phyloP scores from a whole-genome alignment of 2,113 vertebrate genomes.

The Cygnus atratus region DNA sequence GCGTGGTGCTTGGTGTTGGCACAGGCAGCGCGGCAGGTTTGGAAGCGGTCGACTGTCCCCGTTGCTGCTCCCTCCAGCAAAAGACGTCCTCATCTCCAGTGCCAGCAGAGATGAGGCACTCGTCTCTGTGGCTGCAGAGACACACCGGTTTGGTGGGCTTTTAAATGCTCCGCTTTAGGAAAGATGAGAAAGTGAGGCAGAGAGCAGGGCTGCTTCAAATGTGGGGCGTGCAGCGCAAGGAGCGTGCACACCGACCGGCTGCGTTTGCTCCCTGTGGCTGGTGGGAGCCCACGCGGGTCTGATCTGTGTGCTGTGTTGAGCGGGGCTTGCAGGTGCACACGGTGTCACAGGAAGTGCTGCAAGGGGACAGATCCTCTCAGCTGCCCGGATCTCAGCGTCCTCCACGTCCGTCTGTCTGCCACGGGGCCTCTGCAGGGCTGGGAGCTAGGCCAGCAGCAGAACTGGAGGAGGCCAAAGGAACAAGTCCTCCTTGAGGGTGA shows the following conservation, averaged over 20 bases:
- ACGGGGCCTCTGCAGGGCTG: not conserved
- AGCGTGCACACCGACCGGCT: rapidly evolving
- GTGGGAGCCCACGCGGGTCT: not conserved
- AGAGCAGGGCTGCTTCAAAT: not conserved
- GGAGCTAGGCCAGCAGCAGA: not conserved
- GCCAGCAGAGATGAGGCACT: not conserved
- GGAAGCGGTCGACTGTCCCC: rapidly evolving
- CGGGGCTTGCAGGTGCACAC: not conserved
- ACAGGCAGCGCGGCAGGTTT: not conserved
- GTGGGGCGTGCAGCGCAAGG: not conserved
- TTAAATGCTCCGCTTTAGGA: not conserved
- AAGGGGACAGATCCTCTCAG: not conserved
- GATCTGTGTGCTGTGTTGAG: rapidly evolving
- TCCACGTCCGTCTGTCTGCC: not conserved
- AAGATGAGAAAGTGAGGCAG: not conserved
- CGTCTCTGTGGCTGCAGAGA: not conserved
- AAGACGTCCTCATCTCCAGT: not conserved
- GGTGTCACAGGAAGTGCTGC: not conserved
- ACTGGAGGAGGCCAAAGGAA: not conserved
- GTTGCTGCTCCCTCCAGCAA: not conserved
- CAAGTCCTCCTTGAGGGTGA: rapidly evolving
- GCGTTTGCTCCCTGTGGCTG: not conserved
- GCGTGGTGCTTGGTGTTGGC: not conserved
- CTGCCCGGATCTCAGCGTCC: rapidly evolving
- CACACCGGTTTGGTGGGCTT: not conserved